A percentile compares a stretch with the other conserved stretches of the same genome.
Evolutionary conservation across 2,113 vertebrate species (phyloP).

Genomic region (Apus apus): DNA sequence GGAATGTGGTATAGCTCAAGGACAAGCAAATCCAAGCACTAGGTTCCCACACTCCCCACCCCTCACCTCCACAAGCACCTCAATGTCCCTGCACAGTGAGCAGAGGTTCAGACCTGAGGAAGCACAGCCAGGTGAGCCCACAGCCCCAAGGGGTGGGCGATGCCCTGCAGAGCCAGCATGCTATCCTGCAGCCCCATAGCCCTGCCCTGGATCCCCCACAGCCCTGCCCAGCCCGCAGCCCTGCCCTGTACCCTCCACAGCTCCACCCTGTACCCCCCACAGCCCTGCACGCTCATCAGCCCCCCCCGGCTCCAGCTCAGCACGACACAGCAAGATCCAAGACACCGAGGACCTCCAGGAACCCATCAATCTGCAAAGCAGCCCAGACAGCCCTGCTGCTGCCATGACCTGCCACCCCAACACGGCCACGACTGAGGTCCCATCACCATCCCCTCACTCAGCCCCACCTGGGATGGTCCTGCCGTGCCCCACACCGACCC

Average conservation of each 20-base stretch:
- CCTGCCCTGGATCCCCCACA: too few species aligned
- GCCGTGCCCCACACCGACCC: background rate
- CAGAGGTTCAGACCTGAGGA: background rate
- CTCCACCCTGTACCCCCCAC: background rate
- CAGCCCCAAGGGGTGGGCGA: fast-evolving
- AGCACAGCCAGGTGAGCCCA: background rate
- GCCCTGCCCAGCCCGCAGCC: too few species aligned
- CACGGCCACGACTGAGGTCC: fast-evolving
- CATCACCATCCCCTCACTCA: background rate
- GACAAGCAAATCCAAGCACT: background rate
- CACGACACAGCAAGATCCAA: background rate
- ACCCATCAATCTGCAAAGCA: background rate
- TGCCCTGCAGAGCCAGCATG: background rate
- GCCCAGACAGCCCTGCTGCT: background rate
- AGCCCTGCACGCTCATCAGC: fast-evolving
- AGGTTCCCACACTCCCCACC: background rate
- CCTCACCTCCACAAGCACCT: background rate
- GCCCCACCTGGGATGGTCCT: background rate
- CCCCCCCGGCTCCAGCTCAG: background rate
- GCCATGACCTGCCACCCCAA: background rate
- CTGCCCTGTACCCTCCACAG: too few species aligned
- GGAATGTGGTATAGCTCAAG: background rate
- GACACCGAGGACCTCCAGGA: background rate
- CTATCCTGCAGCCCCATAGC: background rate
- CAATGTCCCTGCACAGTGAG: background rate